A percentile compares a stretch with the other conserved stretches of the same genome.
These are phyloP conservation scores for Menura novaehollandiae DNA, from an alignment of 2,113 vertebrate genomes.

Conservation along the genomic window DNA sequence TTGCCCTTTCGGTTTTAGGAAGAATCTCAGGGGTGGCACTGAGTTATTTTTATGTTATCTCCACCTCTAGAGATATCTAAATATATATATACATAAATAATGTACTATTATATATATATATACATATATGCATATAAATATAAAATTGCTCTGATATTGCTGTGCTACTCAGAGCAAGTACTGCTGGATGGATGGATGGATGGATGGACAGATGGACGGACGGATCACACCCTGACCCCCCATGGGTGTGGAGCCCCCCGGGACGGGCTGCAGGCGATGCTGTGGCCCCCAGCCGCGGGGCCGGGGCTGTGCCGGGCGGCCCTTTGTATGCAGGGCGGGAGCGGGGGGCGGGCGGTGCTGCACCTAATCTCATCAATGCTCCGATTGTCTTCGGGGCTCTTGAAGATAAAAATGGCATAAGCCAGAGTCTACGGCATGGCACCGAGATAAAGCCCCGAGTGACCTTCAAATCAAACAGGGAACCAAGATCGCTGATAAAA, in stretches of 20 bases:
- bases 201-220: not conserved
- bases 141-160: not conserved
- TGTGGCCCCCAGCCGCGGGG: not conserved
- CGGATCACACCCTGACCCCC: too few relatives aligned
- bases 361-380: conserved; percentile 73
- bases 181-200: not conserved
- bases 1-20: not conserved
- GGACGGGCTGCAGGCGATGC: not conserved
- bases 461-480: conserved; percentile 73
- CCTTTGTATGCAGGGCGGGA: conserved; percentile 69
- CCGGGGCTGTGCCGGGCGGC: not conserved
- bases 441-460: conserved; percentile 61
- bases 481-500: conserved; percentile 64
- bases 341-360: not conserved
- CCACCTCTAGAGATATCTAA: not conserved
- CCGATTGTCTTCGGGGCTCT: conserved; percentile 65
- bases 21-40: not conserved
- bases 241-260: not conserved
- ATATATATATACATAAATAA: not conserved
- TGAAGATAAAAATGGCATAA: conserved; percentile 67
- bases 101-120: too few relatives aligned
- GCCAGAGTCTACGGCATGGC: conserved; percentile 46
- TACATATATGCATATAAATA: not conserved
- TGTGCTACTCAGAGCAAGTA: not conserved
- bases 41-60: not conserved